phyloP scores from a whole-genome alignment of 1,140 invertebrate genomes.

The Hylaeus volcanicus region DNA sequence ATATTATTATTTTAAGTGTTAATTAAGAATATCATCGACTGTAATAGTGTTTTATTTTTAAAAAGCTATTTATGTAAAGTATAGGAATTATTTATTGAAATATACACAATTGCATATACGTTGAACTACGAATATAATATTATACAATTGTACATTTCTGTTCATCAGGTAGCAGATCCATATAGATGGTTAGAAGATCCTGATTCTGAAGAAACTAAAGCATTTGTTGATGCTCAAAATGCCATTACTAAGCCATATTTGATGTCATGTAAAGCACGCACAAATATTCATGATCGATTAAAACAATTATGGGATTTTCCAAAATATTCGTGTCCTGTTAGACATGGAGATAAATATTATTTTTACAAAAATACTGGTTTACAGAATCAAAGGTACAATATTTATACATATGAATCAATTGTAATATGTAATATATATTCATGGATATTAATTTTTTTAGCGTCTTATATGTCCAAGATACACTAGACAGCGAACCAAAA shows the following conservation, averaged over 20 bases:
- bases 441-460: conserved; percentile 81
- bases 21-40: not conserved
- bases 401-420: not conserved
- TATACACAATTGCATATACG: not conserved
- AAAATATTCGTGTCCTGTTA: conserved; percentile 94
- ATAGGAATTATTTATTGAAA: not conserved
- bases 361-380: conserved; percentile 97
- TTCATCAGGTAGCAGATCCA: conserved; percentile 89
- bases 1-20: not conserved
- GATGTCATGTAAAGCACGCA: conserved; percentile 86
- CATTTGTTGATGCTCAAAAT: conserved; percentile 96
- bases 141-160: not conserved
- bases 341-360: conserved; percentile 93
- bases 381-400: conserved; percentile 93
- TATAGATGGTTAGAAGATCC: conserved; percentile 99
- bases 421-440: not conserved
- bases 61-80: not conserved
- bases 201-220: conserved; percentile 93
- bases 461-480: conserved; percentile 95
- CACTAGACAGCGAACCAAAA: conserved; percentile 87
- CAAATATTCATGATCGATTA: conserved; percentile 88
- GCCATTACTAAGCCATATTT: conserved; percentile 93
- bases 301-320: conserved; percentile 98
- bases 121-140: not conserved
- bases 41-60: not conserved